Conservation (phyloP, 2,888 invertebrate species). For the Ditylenchus weischeri region DNA sequence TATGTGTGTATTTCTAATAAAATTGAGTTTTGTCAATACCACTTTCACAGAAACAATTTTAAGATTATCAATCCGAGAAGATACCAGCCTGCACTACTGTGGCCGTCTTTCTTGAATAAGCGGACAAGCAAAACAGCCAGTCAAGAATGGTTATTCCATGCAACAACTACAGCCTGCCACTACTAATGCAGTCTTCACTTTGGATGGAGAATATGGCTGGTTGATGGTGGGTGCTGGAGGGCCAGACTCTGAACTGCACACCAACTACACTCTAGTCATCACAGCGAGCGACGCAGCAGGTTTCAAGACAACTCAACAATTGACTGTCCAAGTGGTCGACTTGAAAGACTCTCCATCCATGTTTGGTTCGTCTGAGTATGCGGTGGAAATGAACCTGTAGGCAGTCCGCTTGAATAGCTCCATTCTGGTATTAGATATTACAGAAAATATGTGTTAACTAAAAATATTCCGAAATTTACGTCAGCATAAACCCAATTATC, state of each 20-base stretch:
- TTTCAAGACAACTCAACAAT: constrained; percentile 48
- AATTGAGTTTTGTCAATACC: constrained; percentile 9
- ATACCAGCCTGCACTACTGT: constrained; percentile 51
- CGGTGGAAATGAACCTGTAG: constrained; percentile 71
- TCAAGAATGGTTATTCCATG: constrained; percentile 32
- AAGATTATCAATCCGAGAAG: constrained; percentile 41
- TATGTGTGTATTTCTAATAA: no score
- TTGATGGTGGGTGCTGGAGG: constrained; percentile 61
- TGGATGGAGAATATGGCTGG: constrained; percentile 85
- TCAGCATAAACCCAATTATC: constrained; percentile 26
- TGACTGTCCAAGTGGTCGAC: constrained; percentile 70
- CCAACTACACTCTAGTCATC: constrained; percentile 76
- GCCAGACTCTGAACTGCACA: constrained; percentile 65
- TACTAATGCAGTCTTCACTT: constrained; percentile 67
- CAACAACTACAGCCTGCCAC: constrained; percentile 9
- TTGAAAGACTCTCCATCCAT: constrained; percentile 91
- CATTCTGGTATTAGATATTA: constrained; percentile 31
- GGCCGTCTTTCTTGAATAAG: constrained; percentile 50
- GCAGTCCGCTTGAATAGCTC: constrained; percentile 21
- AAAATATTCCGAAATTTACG: constrained; percentile 1
- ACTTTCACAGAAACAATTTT: constrained; percentile 25
- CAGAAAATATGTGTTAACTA: constrained; percentile 11
- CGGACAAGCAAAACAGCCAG: constrained; percentile 39
- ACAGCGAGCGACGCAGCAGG: constrained; percentile 76
- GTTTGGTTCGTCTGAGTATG: constrained; percentile 88